Evolutionary conservation across 1,140 invertebrate genomes (phyloP).

Genomic region (Brachionus rotundiformis): DNA sequence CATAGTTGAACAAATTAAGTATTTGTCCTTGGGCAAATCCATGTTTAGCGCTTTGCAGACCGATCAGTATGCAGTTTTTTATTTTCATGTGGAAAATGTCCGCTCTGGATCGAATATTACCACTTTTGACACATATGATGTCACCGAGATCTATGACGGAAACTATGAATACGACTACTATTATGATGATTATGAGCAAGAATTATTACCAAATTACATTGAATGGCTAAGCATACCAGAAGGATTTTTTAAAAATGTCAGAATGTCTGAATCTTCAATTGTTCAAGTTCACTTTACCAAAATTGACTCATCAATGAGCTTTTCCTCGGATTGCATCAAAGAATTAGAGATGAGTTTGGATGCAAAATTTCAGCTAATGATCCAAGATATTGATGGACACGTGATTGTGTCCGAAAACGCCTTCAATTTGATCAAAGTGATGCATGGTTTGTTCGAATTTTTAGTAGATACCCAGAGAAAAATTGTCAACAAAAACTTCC

Average conservation of each 20-base stretch:
- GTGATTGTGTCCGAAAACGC: slow-evolving; percentile 25
- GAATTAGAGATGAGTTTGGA: slow-evolving; percentile 22
- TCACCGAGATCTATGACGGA: background rate
- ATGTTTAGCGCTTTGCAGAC: slow-evolving; percentile 29
- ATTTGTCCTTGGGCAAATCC: slow-evolving; percentile 15
- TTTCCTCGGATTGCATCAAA: background rate
- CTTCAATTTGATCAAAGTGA: slow-evolving; percentile 32
- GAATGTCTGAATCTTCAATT: slow-evolving; percentile 16
- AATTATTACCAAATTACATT: background rate
- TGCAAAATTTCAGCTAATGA: slow-evolving; percentile 32
- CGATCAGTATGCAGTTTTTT: slow-evolving; percentile 48
- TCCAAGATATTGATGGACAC: slow-evolving; percentile 7
- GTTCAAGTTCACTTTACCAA: slow-evolving; percentile 40
- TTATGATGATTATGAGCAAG: slow-evolving; percentile 21
- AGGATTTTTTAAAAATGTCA: slow-evolving; percentile 46
- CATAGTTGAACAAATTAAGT: background rate
- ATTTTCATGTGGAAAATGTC: slow-evolving; percentile 44
- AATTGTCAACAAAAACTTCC: background rate
- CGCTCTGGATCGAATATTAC: background rate
- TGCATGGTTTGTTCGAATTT: slow-evolving; percentile 35
- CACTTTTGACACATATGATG: background rate
- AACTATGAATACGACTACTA: background rate
- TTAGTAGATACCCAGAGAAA: background rate
- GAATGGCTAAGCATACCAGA: slow-evolving; percentile 35
- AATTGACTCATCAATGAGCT: background rate